Evolutionary conservation across 2,797 vertebrate genomes (phyloP), one percentile per base, ranked within the genome.

Genomic region (Sardinella longiceps): DNA sequence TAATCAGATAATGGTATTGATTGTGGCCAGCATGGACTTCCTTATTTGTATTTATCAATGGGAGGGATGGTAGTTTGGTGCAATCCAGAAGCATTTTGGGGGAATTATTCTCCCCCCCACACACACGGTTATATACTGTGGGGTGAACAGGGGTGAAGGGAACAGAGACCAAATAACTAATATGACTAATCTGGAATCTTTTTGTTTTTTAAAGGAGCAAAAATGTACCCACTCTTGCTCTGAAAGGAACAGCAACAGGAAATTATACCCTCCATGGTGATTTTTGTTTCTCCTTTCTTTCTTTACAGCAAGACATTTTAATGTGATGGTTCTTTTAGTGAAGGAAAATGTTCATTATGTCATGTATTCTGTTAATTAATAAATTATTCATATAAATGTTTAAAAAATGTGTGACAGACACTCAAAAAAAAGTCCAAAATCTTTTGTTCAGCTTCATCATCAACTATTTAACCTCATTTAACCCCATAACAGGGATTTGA

Each of bases 381-480:
- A 95, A 96, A 95, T 95, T 95, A 95, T 95, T 96, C 91, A 92
- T 95, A 92, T 94, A 87, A 90, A 85, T 51, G 91, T 91, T 91
- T 51, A 87, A 87, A 91, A 91, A 85, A 86, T 84, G 87, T 93
- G 88, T 91, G 87, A 90, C 84, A 87, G 81, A 87, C 81, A 82
- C 66, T 87, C 82, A 87, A 43, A 28, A 63, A 63, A 66, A 18
- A 15, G 43, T 23, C 33, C 5, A 39, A 20, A 77, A 77, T 33
- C 37, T 77, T 43, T 43, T 20, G 15, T 39, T 20, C 70, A 77
- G 23, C 70, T 39, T 39, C 15, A 74, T 39, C 33, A 74, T 66
- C 15, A 12, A n/a, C 63, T 1, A 66, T 70, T 74, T 74, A 37
- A 37, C 66, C 33, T 18, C 2, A 37, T 74, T 74, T 39, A 37